A percentile compares a stretch with the other conserved stretches of the same genome.
Conservation (phyloP, 1,140 invertebrate genomes). For the Linepithema humile region DNA sequence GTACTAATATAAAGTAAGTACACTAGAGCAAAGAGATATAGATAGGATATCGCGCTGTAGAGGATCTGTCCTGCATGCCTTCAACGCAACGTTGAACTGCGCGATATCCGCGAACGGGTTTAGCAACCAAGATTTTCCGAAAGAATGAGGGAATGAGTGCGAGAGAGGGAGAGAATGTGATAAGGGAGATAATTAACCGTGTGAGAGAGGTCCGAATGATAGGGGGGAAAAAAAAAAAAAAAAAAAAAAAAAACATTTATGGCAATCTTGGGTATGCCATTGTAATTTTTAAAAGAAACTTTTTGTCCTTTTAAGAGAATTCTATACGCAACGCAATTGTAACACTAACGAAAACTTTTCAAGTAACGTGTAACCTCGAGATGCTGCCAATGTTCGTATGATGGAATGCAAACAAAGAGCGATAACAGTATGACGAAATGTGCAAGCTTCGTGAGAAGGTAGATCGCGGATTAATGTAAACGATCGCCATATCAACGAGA, state of each 20-base stretch:
- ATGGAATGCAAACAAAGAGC: slow-evolving; percentile 63
- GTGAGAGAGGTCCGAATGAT: slow-evolving; percentile 56
- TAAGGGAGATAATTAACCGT: slow-evolving; percentile 51
- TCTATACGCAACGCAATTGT: slow-evolving; percentile 48
- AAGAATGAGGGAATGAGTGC: slow-evolving; percentile 65
- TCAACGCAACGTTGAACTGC: slow-evolving; percentile 58
- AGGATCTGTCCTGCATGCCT: slow-evolving; percentile 63
- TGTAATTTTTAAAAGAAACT: slow-evolving; percentile 67
- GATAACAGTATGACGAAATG: slow-evolving; percentile 13
- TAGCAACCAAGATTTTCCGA: slow-evolving; percentile 56
- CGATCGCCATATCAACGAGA: slow-evolving; percentile 25
- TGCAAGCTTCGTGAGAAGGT: neutral
- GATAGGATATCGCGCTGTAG: slow-evolving; percentile 51
- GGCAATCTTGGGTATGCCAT: slow-evolving; percentile 69
- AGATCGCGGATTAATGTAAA: slow-evolving; percentile 32
- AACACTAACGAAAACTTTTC: slow-evolving; percentile 47
- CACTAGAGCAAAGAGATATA: slow-evolving; percentile 50
- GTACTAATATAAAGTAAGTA: slow-evolving; percentile 65
- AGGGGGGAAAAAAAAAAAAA: too few species aligned
- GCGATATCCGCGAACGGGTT: slow-evolving; percentile 45
- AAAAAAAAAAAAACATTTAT: slow-evolving; percentile 55
- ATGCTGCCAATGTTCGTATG: slow-evolving; percentile 71
- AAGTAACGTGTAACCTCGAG: slow-evolving; percentile 45
- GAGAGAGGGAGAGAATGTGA: slow-evolving; percentile 64
- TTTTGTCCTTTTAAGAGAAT: slow-evolving; percentile 59